Base-by-base conservation (phyloP, 2,113 vertebrate species). In the Corydoras sp. region DNA sequence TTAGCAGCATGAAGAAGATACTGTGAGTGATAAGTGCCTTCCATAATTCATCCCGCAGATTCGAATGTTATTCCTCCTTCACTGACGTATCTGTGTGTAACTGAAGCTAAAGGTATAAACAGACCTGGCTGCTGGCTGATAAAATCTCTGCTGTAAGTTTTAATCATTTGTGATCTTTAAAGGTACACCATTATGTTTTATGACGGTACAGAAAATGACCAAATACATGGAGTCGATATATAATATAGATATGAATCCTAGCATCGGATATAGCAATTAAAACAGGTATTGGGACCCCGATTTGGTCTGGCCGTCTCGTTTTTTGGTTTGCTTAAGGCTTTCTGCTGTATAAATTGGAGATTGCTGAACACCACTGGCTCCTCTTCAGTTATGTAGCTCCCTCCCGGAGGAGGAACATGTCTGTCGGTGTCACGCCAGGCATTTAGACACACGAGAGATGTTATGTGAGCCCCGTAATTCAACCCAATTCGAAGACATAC, bases 391-490 rank as follows among this genome's bases (percentile, higher is more conserved):
- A 67, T 31, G 18, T 59, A 62, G 62, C 66, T 31, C 30, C 59
- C 68, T 64, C 62, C 71, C 58, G 49, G 50, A 13, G 63, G 69
- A 72, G 77, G 72, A 62, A 63, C 58, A 74, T 63, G 43, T 65
- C 73, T 62, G 50, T 50, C 54, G 48, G 15, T 65, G 69, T 66
- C 55, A 79, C 72, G 75, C 73, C 53, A 59, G 51, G 62, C 62
- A 30, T 68, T 70, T 68, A 48, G 65, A 69, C 55, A 78, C 60
- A 54, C 61, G 71, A 65, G 69, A 61, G 76, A 69, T 30, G 75
- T 62, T 71, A 80, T 77, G 55, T 73, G 70, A 82, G 70, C 69
- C 31, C 6, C 18, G 77, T 69, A 61, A 77, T 58, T 18, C 53
- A 73, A 82, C 65, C 75, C 68, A 63, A 29, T 68, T 71, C 43